Evolutionary conservation across 2,113 vertebrate species (phyloP), one percentile per base, ranked within the genome.

Genomic region (Oostethus manadensis): DNA sequence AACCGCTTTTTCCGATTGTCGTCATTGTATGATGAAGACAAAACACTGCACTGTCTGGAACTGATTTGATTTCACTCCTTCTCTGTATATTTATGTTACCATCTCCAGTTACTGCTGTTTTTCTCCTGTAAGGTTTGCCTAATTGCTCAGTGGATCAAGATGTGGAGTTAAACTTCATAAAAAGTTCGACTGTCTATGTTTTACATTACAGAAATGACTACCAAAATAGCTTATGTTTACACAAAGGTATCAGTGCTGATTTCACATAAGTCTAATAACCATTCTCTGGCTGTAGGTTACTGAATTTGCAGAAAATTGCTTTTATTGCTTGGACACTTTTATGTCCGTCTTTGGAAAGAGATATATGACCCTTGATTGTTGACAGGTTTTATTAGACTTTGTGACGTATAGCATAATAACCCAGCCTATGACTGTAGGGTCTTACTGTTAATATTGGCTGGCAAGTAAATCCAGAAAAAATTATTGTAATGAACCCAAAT

Each of bases 371-470:
- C 85, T 86, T 85, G 82, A 83, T 78, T 84, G 85, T 87, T 91
- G 89, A 90, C 90, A 90, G 89, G 62, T 87, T 90, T 90, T 89
- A 89, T 90, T 84, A 88, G 84, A 89, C 85, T 91, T 88, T 90
- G 85, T 92, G 90, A 91, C 91, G 82, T 92, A 92, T 92, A 87
- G 89, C 82, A 90, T 89, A 91, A 92, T 92, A 92, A 91, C 76
- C 71, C 76, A 58, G 70, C 70, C 78, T 79, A 81, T 91, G 89
- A 88, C 90, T 91, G 84, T 86, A 86, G 89, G 90, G 87, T 84
- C 75, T 88, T 80, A 82, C 87, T 87, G 88, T 89, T 90, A 89
- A 90, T 92, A 92, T 90, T 46, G 76, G 83, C 82, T 87, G 77
- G 79, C 78, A 80, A 85, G 86, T 86, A 84, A 78, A 88, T 90